phyloP scores from a whole-genome alignment of 2,113 vertebrate genomes.

The Clinocottus analis region DNA sequence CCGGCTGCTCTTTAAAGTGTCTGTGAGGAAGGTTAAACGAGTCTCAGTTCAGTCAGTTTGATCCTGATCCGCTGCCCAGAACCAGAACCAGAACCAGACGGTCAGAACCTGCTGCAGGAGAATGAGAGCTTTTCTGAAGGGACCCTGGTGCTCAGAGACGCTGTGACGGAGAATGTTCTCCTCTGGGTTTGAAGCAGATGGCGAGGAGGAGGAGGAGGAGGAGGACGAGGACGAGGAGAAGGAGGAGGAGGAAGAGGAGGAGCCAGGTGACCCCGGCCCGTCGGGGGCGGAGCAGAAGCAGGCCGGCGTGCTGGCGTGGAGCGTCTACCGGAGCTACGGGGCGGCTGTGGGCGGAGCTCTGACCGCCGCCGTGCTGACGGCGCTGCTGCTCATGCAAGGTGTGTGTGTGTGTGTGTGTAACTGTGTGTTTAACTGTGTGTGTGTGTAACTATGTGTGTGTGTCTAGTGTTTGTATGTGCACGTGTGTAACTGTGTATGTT shows the following conservation, averaged over 20 bases:
- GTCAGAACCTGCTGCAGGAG: too few species aligned
- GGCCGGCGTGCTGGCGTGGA: slow-evolving; percentile 89
- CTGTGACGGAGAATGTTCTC: too few species aligned
- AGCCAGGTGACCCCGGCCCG: slow-evolving; percentile 13
- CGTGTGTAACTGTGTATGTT: too few species aligned
- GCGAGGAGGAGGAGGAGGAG: slow-evolving; percentile 55
- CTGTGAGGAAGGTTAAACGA: too few species aligned
- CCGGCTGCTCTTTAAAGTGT: too few species aligned
- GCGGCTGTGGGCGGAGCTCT: slow-evolving; percentile 85
- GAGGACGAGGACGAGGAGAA: slow-evolving; percentile 56
- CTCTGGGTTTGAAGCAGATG: slow-evolving; percentile 44
- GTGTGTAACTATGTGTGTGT: not conserved
- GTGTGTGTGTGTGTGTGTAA: too few species aligned
- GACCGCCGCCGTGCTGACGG: slow-evolving; percentile 84
- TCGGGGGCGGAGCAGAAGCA: slow-evolving; percentile 90
- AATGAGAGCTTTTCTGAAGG: too few species aligned
- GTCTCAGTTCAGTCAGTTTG: too few species aligned
- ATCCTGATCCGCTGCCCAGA: too few species aligned
- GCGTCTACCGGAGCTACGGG: slow-evolving; percentile 93
- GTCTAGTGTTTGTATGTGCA: too few species aligned
- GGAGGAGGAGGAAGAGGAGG: slow-evolving; percentile 52
- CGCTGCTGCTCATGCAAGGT: slow-evolving; percentile 95
- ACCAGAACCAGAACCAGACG: too few species aligned
- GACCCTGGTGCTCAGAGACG: too few species aligned
- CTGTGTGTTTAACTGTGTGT: not conserved